Evolutionary conservation across 2,113 vertebrate genomes (phyloP).

Genomic region (Chrysemys picta): DNA sequence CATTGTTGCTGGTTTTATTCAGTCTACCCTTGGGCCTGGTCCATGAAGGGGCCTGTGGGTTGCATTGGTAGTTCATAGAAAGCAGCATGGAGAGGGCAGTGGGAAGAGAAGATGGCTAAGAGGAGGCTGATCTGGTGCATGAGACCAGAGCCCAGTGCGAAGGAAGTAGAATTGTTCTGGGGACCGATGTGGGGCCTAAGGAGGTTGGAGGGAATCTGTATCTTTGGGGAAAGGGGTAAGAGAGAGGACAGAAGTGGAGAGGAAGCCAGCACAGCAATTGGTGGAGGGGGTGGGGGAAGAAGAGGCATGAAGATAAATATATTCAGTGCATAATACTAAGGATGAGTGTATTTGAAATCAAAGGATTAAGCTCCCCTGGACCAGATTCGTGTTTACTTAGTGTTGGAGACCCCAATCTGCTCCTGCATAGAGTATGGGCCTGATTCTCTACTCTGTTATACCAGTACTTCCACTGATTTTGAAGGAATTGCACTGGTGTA

Average conservation of each 20-base stretch:
- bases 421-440: fast-evolving
- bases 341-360: not conserved
- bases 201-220: not conserved
- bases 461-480: too few relatives aligned
- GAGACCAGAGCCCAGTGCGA: not conserved
- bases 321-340: not conserved
- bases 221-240: not conserved
- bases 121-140: not conserved
- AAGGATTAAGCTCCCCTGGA: not conserved
- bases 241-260: not conserved
- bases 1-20: not conserved
- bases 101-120: not conserved
- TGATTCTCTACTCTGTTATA: not conserved
- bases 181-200: not conserved
- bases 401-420: not conserved
- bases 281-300: not conserved
- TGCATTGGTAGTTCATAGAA: not conserved
- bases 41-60: not conserved
- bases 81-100: not conserved
- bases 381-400: not conserved
- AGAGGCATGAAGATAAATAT: not conserved
- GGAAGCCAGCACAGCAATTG: not conserved
- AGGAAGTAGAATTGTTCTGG: fast-evolving
- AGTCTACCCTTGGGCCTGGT: not conserved
- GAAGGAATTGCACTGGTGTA: too few relatives aligned